Percentiles rank a stretch among this genome's conserved stretches.
Evolutionary conservation across 2,888 invertebrate genomes (phyloP).

Genomic region (Pristionchus maxplancki): DNA sequence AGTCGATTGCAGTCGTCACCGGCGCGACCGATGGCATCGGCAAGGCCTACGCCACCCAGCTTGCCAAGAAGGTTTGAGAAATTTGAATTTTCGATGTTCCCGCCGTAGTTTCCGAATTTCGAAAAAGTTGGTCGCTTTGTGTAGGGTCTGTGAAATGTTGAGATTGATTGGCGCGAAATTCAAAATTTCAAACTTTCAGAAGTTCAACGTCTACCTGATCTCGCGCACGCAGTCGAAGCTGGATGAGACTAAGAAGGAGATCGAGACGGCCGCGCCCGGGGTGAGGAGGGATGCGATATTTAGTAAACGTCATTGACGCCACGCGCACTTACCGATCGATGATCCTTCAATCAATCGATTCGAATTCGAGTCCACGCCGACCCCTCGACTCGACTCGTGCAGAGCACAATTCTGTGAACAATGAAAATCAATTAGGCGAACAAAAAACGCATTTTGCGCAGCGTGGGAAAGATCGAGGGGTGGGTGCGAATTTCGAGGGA

Average conservation of each 20-base stretch:
- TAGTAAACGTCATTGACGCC: too few species aligned
- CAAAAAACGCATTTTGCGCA: neutral
- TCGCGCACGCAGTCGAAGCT: constrained; percentile 74
- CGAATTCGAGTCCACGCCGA: neutral
- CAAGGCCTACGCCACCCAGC: constrained; percentile 75
- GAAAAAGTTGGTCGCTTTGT: neutral
- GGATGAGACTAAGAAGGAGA: constrained; percentile 71
- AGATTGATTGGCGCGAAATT: neutral
- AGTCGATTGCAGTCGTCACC: constrained; percentile 71
- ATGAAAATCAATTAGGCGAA: neutral
- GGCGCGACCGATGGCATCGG: constrained; percentile 78
- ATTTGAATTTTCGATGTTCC: neutral
- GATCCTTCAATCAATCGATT: too few species aligned
- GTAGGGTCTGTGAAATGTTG: neutral
- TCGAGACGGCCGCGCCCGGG: neutral
- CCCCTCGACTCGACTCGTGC: too few species aligned
- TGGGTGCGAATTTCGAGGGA: neutral
- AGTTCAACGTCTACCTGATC: constrained; percentile 74
- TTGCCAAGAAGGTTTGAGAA: constrained; percentile 62
- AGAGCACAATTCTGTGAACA: neutral
- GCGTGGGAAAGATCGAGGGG: neutral
- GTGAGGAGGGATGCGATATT: neutral
- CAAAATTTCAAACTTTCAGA: neutral
- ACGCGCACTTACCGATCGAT: too few species aligned
- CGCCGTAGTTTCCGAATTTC: neutral